phyloP scores from a whole-genome alignment of 2,113 vertebrate species.

The Erpornis zantholeuca region DNA sequence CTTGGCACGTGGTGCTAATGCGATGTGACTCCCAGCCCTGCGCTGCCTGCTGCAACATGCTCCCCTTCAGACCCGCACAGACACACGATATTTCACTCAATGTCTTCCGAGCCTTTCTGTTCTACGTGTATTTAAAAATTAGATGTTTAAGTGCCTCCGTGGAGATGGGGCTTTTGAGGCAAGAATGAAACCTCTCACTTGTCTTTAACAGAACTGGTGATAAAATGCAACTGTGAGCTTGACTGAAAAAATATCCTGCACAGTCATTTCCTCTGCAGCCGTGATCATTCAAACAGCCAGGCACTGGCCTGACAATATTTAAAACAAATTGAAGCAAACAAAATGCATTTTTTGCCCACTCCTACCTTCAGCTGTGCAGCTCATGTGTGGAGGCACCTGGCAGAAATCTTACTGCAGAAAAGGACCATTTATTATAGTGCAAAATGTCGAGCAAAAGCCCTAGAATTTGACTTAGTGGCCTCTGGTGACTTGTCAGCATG shows the following conservation, averaged over 20 bases:
- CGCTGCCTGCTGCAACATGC: neutral
- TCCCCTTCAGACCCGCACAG: neutral
- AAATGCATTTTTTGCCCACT: neutral
- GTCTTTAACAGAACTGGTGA: neutral
- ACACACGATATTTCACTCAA: neutral
- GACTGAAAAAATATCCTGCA: neutral
- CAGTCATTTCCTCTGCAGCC: neutral
- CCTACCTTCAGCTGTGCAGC: neutral
- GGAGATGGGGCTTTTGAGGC: neutral
- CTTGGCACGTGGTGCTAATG: neutral
- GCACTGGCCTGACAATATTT: neutral
- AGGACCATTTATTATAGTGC: neutral
- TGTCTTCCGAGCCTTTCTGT: neutral
- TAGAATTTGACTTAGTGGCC: neutral
- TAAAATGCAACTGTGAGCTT: slow-evolving; percentile 1
- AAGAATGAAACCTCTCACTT: neutral
- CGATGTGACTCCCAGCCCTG: neutral
- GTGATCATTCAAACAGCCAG: neutral
- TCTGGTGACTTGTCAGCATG: neutral
- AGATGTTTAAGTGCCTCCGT: neutral
- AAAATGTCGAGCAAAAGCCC: accelerated
- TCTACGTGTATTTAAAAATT: neutral
- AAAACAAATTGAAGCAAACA: neutral
- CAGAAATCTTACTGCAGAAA: neutral
- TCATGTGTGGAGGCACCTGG: neutral